These are phyloP conservation scores for Alectura lathami DNA, from an alignment of 2,113 vertebrate genomes.

Conservation along the genomic window DNA sequence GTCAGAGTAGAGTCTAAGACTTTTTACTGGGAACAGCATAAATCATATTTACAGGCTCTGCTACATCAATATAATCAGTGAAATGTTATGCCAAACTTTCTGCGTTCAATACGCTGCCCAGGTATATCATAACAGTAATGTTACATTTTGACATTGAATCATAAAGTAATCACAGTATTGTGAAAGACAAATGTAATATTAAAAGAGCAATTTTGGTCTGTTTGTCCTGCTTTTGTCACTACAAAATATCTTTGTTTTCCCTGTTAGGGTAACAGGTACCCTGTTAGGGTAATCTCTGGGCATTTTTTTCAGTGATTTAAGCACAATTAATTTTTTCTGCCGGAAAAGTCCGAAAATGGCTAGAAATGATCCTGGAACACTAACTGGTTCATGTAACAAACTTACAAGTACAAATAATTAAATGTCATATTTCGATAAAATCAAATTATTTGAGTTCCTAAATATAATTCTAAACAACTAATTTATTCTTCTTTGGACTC, in stretches of 20 bases:
- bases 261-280: background rate
- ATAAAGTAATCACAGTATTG: background rate
- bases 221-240: background rate
- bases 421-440: constrained; percentile 15
- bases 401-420: background rate
- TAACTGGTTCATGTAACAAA: background rate
- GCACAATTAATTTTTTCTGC: background rate
- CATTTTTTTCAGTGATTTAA: background rate
- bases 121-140: background rate
- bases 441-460: background rate
- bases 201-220: background rate
- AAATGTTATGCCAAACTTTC: background rate
- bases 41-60: background rate
- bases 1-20: background rate
- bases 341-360: background rate
- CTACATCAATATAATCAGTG: background rate
- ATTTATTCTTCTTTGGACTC: background rate
- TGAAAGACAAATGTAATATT: background rate
- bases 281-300: background rate
- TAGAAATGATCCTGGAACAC: background rate
- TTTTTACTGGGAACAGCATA: background rate
- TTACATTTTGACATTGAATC: background rate
- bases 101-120: background rate
- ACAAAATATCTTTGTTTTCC: background rate
- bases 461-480: background rate